Base-by-base conservation (phyloP, 1,140 invertebrate species). In the Adoxophyes honmai region DNA sequence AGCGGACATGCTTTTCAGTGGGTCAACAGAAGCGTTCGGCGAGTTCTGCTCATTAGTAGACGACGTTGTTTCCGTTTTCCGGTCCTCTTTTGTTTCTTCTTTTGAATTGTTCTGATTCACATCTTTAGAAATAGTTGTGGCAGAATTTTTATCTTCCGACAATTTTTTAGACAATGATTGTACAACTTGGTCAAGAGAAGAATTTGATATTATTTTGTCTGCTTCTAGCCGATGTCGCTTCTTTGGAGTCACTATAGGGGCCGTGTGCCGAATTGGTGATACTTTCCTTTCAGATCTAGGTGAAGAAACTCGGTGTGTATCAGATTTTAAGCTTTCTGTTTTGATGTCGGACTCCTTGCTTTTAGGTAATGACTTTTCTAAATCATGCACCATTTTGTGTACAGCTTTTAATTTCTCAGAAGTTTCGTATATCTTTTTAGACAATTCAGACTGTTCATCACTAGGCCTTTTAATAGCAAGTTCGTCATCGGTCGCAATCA, bases 211-310 rank as follows among this genome's bases (percentile, higher is more conserved):
- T 37, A 71, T 76, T 60, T 85, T 88, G 11, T 89, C 89, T 28
- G 81, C 86, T 74, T 90, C 88, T 34, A 90, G 66, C 58, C 89
- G 72, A 61, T 92, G 91, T 0, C 91, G 80, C 61, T 92, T 92
- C 62, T 92, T 92, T 6, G 91, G 91, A 44, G 89, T 90, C 3
- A 88, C 88, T 21, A 89, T 88, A 39, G 88, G 88, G 18, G 86
- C 86, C 21, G 75, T 67, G 62, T 86, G 78, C 35, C 83, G 70
- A 18, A 77, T 21, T 10, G 84, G 81, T 11, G 85, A 82, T 13
- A 65, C 70, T 72, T 89, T 89, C 34, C 68, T 66, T 64, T 89
- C 86, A 48, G 76, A 76, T 76, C 79, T 83, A 8, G 86, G 79
- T 16, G 81, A 78, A 28, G 75, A 72, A 34, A 72, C 70, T 74